A percentile compares a stretch with the other conserved stretches of the same genome.
Conservation (phyloP, 2,888 invertebrate species). For the Linyphia triangularis region DNA sequence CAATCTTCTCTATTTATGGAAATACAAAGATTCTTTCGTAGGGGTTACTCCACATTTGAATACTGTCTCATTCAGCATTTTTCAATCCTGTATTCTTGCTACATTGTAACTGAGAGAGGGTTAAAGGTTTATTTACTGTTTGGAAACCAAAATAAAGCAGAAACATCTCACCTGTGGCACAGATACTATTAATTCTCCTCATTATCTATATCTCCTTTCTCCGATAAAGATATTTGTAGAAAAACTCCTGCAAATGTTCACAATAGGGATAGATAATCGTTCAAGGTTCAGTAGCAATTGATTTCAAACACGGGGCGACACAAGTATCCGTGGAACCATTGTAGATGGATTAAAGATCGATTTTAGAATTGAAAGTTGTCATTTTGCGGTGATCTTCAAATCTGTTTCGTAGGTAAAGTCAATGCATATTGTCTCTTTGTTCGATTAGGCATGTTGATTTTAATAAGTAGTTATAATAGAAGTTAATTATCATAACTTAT, state of each 20-base stretch:
- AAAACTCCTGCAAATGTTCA: constrained; percentile 7
- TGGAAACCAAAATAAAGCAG: background rate
- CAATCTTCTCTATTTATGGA: too few species aligned
- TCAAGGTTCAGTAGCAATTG: constrained; percentile 40
- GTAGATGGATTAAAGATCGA: constrained; percentile 1
- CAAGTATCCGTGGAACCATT: background rate
- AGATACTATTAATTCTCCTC: background rate
- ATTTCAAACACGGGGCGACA: background rate
- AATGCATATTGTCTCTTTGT: too few species aligned
- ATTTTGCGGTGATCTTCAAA: too few species aligned
- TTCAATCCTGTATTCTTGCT: too few species aligned
- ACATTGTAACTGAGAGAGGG: too few species aligned
- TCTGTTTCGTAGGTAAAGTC: too few species aligned
- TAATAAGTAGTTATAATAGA: background rate
- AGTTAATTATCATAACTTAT: too few species aligned
- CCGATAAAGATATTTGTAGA: constrained; percentile 21
- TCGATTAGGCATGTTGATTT: background rate
- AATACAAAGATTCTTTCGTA: too few species aligned
- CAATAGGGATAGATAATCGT: constrained; percentile 41
- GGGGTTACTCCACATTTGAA: too few species aligned
- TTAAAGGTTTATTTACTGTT: background rate
- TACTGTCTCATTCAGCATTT: too few species aligned
- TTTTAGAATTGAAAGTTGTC: background rate
- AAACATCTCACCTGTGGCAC: constrained; percentile 9
- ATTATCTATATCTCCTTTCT: background rate